Evolutionary conservation across 2,888 invertebrate genomes (phyloP).

Genomic region (Agrochola lota): DNA sequence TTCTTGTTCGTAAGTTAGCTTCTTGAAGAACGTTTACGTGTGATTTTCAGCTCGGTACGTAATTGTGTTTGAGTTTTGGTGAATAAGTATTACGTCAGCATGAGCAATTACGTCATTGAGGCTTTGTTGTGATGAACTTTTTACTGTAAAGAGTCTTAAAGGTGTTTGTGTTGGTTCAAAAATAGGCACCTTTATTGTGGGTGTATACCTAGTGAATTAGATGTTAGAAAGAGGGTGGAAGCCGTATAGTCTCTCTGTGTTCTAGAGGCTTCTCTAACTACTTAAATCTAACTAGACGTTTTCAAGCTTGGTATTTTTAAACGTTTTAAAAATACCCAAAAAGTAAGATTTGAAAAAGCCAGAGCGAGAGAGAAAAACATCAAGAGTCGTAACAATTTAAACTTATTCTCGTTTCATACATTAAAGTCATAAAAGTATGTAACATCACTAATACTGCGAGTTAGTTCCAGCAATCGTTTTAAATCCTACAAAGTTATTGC

Average conservation of each 20-base stretch:
- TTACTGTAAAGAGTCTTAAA: background rate
- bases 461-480: constrained; percentile 66
- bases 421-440: constrained; percentile 37
- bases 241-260: background rate
- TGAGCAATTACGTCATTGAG: constrained; percentile 12
- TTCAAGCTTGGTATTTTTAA: background rate
- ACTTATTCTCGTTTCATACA: constrained; percentile 24
- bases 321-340: background rate
- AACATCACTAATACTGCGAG: constrained; percentile 55
- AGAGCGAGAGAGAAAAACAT: background rate
- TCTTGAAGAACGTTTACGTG: constrained; percentile 66
- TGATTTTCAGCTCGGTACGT: constrained; percentile 47
- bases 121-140: constrained; percentile 8
- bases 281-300: background rate
- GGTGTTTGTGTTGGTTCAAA: constrained; percentile 3
- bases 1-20: constrained; percentile 65
- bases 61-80: constrained; percentile 50
- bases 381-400: background rate
- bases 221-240: constrained; percentile 4
- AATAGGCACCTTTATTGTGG: background rate
- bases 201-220: background rate
- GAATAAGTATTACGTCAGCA: constrained; percentile 30
- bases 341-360: background rate
- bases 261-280: background rate
- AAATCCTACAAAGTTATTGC: constrained; percentile 79